phyloP scores from a whole-genome alignment of 2,888 invertebrate species.

The Aproaerema taeniolella region DNA sequence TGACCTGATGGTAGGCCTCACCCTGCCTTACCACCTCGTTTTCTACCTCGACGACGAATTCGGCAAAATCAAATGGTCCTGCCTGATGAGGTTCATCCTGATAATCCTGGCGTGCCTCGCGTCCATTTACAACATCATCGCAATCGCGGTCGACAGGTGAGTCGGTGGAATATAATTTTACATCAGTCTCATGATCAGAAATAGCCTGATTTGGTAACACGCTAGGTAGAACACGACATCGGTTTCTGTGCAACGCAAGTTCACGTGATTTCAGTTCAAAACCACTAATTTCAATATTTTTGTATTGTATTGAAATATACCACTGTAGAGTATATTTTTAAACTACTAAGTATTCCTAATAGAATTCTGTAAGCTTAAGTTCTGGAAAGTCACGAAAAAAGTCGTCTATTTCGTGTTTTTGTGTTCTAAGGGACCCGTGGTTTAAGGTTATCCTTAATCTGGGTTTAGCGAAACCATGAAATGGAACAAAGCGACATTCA shows the following conservation, averaged over 20 bases:
- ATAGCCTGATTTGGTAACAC: slow-evolving; percentile 21
- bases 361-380: too few relatives aligned
- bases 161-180: slow-evolving; percentile 25
- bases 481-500: too few relatives aligned
- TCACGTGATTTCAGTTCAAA: slow-evolving; percentile 3
- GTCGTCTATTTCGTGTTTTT: too few relatives aligned
- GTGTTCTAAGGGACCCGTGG: too few relatives aligned
- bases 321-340: too few relatives aligned
- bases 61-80: slow-evolving; percentile 78
- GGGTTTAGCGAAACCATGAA: too few relatives aligned
- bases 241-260: slow-evolving; percentile 9
- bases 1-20: slow-evolving; percentile 86
- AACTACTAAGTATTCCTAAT: too few relatives aligned
- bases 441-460: too few relatives aligned
- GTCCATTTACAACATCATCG: slow-evolving; percentile 86
- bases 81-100: slow-evolving; percentile 84
- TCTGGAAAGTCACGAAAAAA: too few relatives aligned
- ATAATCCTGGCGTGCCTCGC: slow-evolving; percentile 87
- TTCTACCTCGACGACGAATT: slow-evolving; percentile 82
- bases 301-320: too few relatives aligned
- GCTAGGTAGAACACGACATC: slow-evolving; percentile 21
- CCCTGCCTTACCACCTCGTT: slow-evolving; percentile 86
- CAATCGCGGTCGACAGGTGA: slow-evolving; percentile 85
- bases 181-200: too few relatives aligned
- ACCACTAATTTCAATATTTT: too few relatives aligned